Base-by-base conservation (phyloP, 2,113 vertebrate species). In the Otus sunia region DNA sequence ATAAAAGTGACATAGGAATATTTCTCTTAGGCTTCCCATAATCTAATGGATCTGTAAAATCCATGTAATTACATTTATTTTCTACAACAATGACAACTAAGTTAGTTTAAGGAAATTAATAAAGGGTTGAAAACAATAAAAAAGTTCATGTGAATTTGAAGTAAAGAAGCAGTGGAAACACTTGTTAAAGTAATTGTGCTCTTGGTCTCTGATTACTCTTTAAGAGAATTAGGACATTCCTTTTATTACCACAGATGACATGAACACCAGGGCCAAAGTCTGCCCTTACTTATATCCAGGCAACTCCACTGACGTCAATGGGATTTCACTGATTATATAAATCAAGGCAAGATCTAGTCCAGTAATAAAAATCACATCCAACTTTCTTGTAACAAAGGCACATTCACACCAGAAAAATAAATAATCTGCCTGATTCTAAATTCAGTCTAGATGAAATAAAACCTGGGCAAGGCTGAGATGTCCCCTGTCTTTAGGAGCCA, bases 301-400 rank as follows among this genome's bases (percentile, higher is more conserved):
- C 97, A 95, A 87, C 95, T 91, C 81, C n/a, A 59, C 55, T 97
- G 97, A 97, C 95, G 95, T 96, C 96, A 97, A 52, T 94, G 69
- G 92, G 91, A 97, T 95, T 94, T 92, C 81, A 86, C 89, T 90
- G 92, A 94, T 97, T 97, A 92, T 95, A 92, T 96, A 95, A 97
- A 85, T 95, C 86, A 47, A 92, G 91, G 58, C 62, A 79, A 92
- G 96, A 91, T 82, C 79, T 92, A 64, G 73, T 82, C 89, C 89
- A 94, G 41, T 89, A 91, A 87, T 91, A 92, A 92, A 94, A 97
- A 89, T 87, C 80, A 64, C 50, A 69, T 95, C 94, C 97, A 97
- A 88, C 69, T 92, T 91, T 73, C 84, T 88, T 88, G n/a, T 73
- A 92, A 53, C 36, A 87, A 79, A 81, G 91, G 22, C 69, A 73